Conservation (phyloP, 1,140 invertebrate genomes). For the Oppia nitens region DNA sequence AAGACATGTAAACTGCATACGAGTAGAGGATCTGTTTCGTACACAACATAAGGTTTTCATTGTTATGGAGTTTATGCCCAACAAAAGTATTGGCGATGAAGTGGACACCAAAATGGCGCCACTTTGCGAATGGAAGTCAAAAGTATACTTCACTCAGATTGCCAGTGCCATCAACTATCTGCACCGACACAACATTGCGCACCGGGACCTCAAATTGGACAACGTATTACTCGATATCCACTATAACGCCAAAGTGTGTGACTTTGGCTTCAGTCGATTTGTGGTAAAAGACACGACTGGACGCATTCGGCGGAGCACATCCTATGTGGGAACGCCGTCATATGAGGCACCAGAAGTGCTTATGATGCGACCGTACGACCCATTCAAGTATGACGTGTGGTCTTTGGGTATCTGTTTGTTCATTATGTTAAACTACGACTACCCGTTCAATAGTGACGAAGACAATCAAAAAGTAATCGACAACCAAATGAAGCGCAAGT, state of each 20-base stretch:
- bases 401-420: slow-evolving; percentile 17
- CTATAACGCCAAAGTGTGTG: slow-evolving; percentile 3
- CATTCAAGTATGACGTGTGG: slow-evolving; percentile 23
- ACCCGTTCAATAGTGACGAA: slow-evolving; percentile 2
- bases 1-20: slow-evolving; percentile 9
- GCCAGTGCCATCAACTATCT: not conserved
- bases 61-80: slow-evolving; percentile 15
- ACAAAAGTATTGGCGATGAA: slow-evolving; percentile 10
- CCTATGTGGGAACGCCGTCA: slow-evolving; percentile 10
- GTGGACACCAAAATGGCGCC: not conserved
- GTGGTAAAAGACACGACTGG: not conserved
- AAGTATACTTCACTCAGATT: not conserved
- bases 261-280: slow-evolving; percentile 14
- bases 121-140: not conserved
- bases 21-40: slow-evolving; percentile 7
- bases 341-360: slow-evolving; percentile 16
- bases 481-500: not conserved
- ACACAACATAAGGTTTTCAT: slow-evolving; percentile 17
- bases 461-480: slow-evolving; percentile 1
- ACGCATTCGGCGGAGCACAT: not conserved
- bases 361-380: slow-evolving; percentile 9
- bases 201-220: slow-evolving; percentile 15
- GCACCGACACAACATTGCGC: not conserved
- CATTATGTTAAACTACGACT: slow-evolving; percentile 1
- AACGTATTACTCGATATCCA: slow-evolving; percentile 12